Evolutionary conservation across 1,140 invertebrate genomes (phyloP).

Genomic region (Caenorhabditis latens): DNA sequence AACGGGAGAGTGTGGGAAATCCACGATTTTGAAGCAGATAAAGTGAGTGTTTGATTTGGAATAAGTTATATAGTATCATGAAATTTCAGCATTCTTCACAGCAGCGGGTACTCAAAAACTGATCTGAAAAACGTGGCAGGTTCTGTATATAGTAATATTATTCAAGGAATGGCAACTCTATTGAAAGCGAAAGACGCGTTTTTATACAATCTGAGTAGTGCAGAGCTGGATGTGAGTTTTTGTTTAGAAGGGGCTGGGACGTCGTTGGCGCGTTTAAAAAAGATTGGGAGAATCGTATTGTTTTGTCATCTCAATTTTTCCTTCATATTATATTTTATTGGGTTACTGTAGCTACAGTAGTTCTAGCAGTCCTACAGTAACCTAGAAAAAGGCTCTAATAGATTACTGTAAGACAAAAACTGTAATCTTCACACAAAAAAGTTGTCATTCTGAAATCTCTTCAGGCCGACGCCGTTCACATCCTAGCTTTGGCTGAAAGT

Average conservation of each 20-base stretch:
- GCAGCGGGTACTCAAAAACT: constrained; percentile 19
- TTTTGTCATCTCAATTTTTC: not conserved
- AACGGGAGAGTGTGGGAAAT: constrained; percentile 44
- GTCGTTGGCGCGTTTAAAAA: no score
- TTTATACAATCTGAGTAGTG: not conserved
- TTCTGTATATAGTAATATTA: constrained; percentile 47
- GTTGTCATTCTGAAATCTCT: not conserved
- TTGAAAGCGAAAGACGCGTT: constrained; percentile 14
- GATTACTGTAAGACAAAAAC: no score
- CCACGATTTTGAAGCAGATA: constrained; percentile 39
- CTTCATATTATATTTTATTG: no score
- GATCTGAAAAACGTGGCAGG: constrained; percentile 45
- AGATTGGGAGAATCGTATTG: no score
- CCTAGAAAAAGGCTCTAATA: no score
- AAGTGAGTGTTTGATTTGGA: not conserved
- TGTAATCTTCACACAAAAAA: no score
- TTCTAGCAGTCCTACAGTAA: no score
- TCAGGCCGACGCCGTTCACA: constrained; percentile 23
- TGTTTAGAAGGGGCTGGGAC: not conserved
- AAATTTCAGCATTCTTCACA: constrained; percentile 40
- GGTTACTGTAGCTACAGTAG: no score
- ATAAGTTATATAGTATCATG: not conserved
- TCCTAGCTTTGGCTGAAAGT: constrained; percentile 4
- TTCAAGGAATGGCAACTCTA: constrained; percentile 32
- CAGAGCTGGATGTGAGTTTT: constrained; percentile 33